These are phyloP conservation scores for Lasioglossum leucozonium DNA, from an alignment of 2,888 invertebrate genomes.

Conservation along the genomic window DNA sequence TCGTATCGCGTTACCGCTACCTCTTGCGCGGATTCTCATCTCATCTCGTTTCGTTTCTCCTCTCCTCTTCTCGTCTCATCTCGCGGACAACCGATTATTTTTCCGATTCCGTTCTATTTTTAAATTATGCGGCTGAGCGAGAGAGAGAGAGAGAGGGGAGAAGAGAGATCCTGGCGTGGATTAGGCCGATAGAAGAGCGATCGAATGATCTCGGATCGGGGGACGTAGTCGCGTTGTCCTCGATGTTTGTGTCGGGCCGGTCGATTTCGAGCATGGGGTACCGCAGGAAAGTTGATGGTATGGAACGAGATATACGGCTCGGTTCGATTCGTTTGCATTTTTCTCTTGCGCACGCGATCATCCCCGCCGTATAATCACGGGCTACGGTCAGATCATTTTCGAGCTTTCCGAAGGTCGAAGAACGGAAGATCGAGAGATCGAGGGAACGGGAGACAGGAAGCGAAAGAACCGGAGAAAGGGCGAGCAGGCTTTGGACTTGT, in stretches of 20 bases:
- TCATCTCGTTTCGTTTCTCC: conserved; percentile 32
- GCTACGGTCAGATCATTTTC: conserved; percentile 15
- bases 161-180: background rate
- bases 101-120: background rate
- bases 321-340: background rate
- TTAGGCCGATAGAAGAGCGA: background rate
- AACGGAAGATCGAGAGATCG: background rate
- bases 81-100: background rate
- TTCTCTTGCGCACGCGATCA: background rate
- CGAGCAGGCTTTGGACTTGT: background rate
- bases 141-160: too few relatives aligned
- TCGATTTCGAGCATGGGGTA: background rate
- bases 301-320: conserved; percentile 37
- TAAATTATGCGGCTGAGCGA: background rate
- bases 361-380: background rate
- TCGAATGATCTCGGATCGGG: background rate
- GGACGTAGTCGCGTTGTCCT: conserved; percentile 24
- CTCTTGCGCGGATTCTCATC: conserved; percentile 41
- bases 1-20: conserved; percentile 50
- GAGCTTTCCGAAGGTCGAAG: conserved; percentile 6
- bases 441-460: background rate
- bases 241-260: background rate
- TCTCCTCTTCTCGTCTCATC: background rate
- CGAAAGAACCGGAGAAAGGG: conserved; percentile 15
- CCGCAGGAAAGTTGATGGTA: conserved; percentile 27